Evolutionary conservation across 2,113 vertebrate genomes (phyloP).

Genomic region (Sprattus sprattus): DNA sequence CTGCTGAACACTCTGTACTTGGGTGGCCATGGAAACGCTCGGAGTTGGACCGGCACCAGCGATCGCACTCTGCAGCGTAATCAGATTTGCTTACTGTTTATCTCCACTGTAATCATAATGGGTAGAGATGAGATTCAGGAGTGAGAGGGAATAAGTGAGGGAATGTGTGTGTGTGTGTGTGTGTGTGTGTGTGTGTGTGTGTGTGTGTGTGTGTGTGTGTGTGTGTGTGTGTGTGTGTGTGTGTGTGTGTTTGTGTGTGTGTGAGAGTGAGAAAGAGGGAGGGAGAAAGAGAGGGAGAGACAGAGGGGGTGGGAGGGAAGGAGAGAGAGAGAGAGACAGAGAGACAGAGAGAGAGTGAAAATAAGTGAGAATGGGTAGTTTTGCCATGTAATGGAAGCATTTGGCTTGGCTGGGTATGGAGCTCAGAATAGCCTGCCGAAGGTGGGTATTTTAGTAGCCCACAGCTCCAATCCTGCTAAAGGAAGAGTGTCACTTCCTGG

Average conservation of each 20-base stretch:
- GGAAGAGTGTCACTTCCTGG: conserved; percentile 42
- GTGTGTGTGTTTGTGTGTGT: background rate
- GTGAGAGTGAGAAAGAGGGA: background rate
- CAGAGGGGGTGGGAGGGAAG: background rate
- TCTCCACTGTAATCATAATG: background rate
- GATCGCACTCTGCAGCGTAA: conserved; percentile 24
- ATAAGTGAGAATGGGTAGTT: background rate
- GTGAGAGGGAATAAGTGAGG: background rate
- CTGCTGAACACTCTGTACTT: conserved; percentile 30
- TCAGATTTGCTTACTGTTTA: conserved; percentile 32
- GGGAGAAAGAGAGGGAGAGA: background rate
- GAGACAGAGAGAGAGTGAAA: conserved; percentile 29
- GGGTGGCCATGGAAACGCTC: conserved; percentile 24
- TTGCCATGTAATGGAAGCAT: conserved; percentile 45
- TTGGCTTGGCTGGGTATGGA: conserved; percentile 44
- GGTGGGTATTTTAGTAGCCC: conserved; percentile 52
- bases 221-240: background rate
- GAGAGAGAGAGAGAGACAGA: background rate
- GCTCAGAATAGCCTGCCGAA: conserved; percentile 23
- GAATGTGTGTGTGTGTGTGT: background rate
- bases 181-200: background rate
- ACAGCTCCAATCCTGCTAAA: conserved; percentile 40
- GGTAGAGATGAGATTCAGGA: background rate
- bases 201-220: background rate
- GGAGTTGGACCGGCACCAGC: conserved; percentile 28